Evolutionary conservation across 2,113 vertebrate species (phyloP), one percentile per base, ranked within the genome.

Genomic region (Laticauda colubrina): DNA sequence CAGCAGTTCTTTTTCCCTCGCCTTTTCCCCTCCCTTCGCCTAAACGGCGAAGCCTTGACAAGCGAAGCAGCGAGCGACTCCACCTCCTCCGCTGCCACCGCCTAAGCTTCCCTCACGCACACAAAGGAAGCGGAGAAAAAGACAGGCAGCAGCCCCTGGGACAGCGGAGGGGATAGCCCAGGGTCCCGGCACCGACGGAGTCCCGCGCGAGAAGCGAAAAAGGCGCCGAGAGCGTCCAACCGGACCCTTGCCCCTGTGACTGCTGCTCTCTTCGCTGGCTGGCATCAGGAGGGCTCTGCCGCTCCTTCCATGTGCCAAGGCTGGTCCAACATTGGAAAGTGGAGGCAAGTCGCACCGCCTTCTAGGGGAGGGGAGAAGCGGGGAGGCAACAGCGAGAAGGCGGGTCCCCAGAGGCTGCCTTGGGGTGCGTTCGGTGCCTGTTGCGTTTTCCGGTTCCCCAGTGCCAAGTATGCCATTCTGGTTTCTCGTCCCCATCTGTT

Each of bases 51-150:
- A 23, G 61, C 3, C 87, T 81, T 94, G 95, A 92, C 95, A 96
- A 57, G 95, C 94, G 93, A 69, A 94, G 91, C 92, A 93, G 87
- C 85, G 39, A 94, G 91, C 96, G 95, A 95, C 93, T 88, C 94
- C 97, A 95, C 96, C 81, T 93, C 95, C 92, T 45, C 87, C 39
- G 34, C 59, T 95, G 45, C 85, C 86, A 3, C 89, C 81, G 34
- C 57, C 91, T 64, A 75, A n/a, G 87, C 94, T 93, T 92, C 94
- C 91, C 94, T 95, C 91, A 54, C 97, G 95, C 97, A 97, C 97
- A 98, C 97, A 97, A 97, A 97, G 95, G 93, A 96, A 93, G 92
- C 94, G 93, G 95, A 92, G 94, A 95, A 94, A 93, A 94, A 88
- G 3, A 88, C 90, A 29, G 91, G 94, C 34, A 87, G 93, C n/a